Evolutionary conservation across 1,140 invertebrate species (phyloP).

Genomic region (Pachypeltis micranthus): DNA sequence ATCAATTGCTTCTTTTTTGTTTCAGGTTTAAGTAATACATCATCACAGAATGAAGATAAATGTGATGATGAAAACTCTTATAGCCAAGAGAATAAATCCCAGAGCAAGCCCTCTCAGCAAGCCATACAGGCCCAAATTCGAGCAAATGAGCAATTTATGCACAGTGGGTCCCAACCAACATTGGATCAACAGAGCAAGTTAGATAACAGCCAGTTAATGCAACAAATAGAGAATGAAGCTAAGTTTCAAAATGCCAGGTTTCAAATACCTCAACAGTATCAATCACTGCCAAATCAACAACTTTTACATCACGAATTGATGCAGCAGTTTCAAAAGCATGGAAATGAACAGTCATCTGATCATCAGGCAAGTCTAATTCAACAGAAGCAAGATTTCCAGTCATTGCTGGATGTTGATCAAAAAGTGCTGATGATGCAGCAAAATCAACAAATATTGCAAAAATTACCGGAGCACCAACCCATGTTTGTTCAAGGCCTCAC

Average conservation of each 20-base stretch:
- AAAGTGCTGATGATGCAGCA: conserved; percentile 24
- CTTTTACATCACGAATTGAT: conserved; percentile 26
- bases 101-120: conserved; percentile 19
- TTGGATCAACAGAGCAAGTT: conserved; percentile 10
- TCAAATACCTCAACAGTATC: conserved; percentile 16
- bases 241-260: conserved; percentile 6
- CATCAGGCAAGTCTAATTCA: conserved; percentile 22
- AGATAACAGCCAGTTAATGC: conserved; percentile 1
- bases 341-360: conserved; percentile 16
- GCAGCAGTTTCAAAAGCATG: conserved; percentile 25
- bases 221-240: conserved; percentile 2
- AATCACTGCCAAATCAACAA: conserved; percentile 27
- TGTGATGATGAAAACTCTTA: conserved; percentile 23
- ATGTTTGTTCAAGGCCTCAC: conserved; percentile 31
- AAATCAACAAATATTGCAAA: conserved; percentile 24
- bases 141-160: conserved; percentile 23
- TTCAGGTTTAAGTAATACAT: conserved; percentile 33
- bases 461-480: conserved; percentile 25
- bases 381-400: conserved; percentile 25
- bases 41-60: conserved; percentile 33
- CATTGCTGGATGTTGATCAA: conserved; percentile 15
- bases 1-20: too few relatives aligned
- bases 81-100: conserved; percentile 9
- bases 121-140: conserved; percentile 21
- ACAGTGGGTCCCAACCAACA: conserved; percentile 15